phyloP scores from a whole-genome alignment of 2,888 invertebrate genomes.

The Aproaerema taeniolella region DNA sequence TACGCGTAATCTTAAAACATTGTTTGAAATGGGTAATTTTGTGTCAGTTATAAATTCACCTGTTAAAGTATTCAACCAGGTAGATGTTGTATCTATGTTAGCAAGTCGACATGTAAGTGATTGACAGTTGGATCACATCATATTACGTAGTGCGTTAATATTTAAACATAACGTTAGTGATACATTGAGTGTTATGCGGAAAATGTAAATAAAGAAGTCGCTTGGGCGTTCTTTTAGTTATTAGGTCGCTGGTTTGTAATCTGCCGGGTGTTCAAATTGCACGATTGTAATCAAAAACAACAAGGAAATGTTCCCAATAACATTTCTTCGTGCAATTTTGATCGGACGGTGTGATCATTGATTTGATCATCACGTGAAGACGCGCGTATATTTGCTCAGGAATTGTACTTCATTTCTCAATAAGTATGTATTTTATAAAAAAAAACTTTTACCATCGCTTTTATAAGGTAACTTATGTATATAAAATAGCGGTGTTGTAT shows the following conservation, averaged over 20 bases:
- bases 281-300: too few relatives aligned
- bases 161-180: conserved; percentile 44
- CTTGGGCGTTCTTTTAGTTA: conserved; percentile 42
- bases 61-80: conserved; percentile 72
- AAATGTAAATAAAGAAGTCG: conserved; percentile 52
- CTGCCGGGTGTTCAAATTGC: conserved; percentile 7
- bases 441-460: conserved; percentile 57
- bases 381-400: conserved; percentile 58
- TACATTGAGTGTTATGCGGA: conserved; percentile 8
- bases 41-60: conserved; percentile 67
- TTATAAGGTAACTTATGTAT: conserved; percentile 31
- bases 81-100: conserved; percentile 70
- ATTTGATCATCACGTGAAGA: too few relatives aligned
- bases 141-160: conserved; percentile 59
- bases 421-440: conserved; percentile 49
- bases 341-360: conserved; percentile 10
- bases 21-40: conserved; percentile 61
- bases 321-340: conserved; percentile 2
- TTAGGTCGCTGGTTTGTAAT: conserved; percentile 27
- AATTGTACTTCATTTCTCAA: conserved; percentile 67
- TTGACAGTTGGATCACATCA: conserved; percentile 56
- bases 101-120: conserved; percentile 64
- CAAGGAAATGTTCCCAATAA: background rate
- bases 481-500: conserved; percentile 47
- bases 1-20: conserved; percentile 48